Evolutionary conservation across 2,888 invertebrate genomes (phyloP), one percentile per base, ranked within the genome.

Genomic region (Pristionchus entomophagus): DNA sequence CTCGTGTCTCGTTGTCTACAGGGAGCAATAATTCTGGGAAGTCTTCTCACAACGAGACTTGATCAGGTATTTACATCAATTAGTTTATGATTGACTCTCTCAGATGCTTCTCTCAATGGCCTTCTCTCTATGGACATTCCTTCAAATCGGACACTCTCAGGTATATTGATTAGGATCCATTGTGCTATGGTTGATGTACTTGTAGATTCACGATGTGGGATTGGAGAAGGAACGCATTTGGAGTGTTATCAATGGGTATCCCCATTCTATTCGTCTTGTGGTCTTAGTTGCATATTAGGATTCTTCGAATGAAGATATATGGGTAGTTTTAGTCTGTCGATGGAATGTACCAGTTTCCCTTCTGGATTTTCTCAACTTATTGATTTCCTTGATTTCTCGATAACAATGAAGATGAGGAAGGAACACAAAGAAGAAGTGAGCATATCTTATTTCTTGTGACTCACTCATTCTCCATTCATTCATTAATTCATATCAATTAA

Each of bases 101-200:
- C 38, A 69, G 69, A 69, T 69, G 35, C 12, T 35, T 12, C 38
- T 38, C 14, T 69, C 69, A 10, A 69, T 69, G 38, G 32, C 69
- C 17, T 38, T 38, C 35, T 69, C 69, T 17, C 32, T 69, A 29
- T 69, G 69, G 69, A 26, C 69, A 17, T 35, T 35, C 17, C 32
- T 69, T 32, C 69, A 69, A 26, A n/a, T 29, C 32, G 69, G 35
- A 2, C 69, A 38, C 69, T 69, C 69, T 69, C 69, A 35, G 69
- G 69, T 69, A 59, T 59, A 59, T 29, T 59, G 26, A 59, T 3
- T 26, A n/a, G 59, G 59, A n/a, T 59, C 22, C n/a, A 29, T 26
- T 59, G 59, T 19, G 26, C 14, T 26, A 59, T 49, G 10, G n/a
- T 49, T 49, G 49, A 12, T 49, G 49, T 49, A 17, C 38, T n/a